Evolutionary conservation across 2,113 vertebrate genomes (phyloP).

Genomic region (Gulo gulo): DNA sequence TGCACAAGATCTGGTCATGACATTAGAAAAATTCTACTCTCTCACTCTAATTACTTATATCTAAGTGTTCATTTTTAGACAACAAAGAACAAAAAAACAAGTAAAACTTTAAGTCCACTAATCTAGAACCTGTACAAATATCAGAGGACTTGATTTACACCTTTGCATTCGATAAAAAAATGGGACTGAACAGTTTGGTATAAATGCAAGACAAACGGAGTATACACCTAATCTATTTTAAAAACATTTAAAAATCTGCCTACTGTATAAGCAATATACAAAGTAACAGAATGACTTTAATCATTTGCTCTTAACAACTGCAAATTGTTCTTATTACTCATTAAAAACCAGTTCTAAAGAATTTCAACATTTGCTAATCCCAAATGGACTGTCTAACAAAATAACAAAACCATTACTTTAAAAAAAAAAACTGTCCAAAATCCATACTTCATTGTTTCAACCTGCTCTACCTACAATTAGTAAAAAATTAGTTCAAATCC

Average conservation of each 20-base stretch:
- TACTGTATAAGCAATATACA: neutral
- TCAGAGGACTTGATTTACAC: neutral
- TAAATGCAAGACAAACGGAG: neutral
- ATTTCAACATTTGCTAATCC: neutral
- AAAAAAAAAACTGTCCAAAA: neutral
- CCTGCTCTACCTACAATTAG: neutral
- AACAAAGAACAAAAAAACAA: neutral
- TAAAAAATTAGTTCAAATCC: neutral
- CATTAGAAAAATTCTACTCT: neutral
- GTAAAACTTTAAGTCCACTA: slow-evolving; percentile 4
- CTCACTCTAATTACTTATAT: neutral
- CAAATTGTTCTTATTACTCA: neutral
- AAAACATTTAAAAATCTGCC: neutral
- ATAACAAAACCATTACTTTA: neutral
- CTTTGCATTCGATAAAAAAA: neutral
- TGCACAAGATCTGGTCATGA: neutral
- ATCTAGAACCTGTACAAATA: neutral
- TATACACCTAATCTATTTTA: neutral
- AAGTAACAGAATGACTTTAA: neutral
- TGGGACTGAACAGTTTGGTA: neutral
- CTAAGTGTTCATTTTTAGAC: neutral
- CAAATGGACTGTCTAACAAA: neutral
- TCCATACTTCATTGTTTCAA: neutral
- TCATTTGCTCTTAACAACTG: neutral
- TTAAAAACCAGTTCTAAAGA: slow-evolving; percentile 10